These are phyloP conservation scores for Cancer borealis DNA, from an alignment of 2,888 invertebrate species.

Conservation along the genomic window DNA sequence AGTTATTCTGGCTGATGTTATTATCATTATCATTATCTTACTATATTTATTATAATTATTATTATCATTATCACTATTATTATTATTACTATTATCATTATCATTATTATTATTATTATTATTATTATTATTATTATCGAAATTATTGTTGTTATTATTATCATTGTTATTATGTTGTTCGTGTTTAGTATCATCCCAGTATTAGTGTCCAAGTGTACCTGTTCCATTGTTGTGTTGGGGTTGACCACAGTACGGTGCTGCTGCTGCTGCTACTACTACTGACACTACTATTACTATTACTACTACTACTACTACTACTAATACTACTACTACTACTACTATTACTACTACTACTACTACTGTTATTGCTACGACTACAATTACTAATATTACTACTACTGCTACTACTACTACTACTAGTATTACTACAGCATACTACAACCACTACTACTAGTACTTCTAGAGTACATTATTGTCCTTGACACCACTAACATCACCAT, in stretches of 20 bases:
- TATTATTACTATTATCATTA: not conserved
- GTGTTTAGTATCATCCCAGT: conserved; percentile 9
- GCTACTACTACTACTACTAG: too few species aligned
- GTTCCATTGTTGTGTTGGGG: not conserved
- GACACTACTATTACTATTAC: not conserved
- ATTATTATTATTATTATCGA: not conserved
- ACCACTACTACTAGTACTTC: conserved; percentile 40
- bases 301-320: conserved; percentile 39
- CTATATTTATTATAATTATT: not conserved
- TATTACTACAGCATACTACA: not conserved
- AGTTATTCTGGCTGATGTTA: not conserved
- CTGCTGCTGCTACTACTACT: conserved; percentile 1
- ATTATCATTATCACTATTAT: too few species aligned
- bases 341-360: conserved; percentile 30
- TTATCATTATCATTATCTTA: not conserved
- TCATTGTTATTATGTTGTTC: not conserved
- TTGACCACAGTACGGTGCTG: not conserved
- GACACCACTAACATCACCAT: not conserved
- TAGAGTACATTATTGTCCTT: not conserved
- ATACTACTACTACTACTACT: conserved; percentile 10
- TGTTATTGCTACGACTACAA: not conserved
- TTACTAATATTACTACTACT: not conserved
- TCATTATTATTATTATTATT: not conserved
- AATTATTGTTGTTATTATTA: not conserved
- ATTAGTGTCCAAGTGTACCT: conserved; percentile 7